Evolutionary conservation across 2,888 invertebrate genomes (phyloP).

Genomic region (Chloromyia formosa): DNA sequence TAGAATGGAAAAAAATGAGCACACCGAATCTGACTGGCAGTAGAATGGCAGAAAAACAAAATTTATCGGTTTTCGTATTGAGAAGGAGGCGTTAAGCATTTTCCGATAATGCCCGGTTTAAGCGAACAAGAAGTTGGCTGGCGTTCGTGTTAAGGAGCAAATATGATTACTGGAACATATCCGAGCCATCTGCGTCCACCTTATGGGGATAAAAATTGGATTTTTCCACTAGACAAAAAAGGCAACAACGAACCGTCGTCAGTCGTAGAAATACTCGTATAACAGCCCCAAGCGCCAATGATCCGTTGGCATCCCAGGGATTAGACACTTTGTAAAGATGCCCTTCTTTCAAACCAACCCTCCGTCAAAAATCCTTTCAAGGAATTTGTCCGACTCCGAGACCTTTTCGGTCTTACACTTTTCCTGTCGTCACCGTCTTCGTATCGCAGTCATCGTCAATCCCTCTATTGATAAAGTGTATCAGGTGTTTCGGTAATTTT

Average conservation of each 20-base stretch:
- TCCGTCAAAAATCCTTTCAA: constrained; percentile 39
- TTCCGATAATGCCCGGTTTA: constrained; percentile 49
- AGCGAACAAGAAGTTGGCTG: constrained; percentile 43
- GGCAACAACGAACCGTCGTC: constrained; percentile 22
- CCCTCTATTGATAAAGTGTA: constrained; percentile 41
- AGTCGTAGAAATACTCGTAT: constrained; percentile 17
- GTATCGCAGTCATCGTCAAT: background rate
- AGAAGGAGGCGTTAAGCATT: constrained; percentile 48
- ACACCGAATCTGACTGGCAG: constrained; percentile 14
- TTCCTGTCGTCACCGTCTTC: background rate
- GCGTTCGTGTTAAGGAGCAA: constrained; percentile 48
- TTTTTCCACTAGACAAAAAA: constrained; percentile 41
- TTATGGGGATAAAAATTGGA: constrained; percentile 46
- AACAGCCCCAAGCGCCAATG: background rate
- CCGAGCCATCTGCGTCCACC: constrained; percentile 50
- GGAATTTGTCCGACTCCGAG: too few relatives aligned
- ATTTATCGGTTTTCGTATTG: constrained; percentile 50
- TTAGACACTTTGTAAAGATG: constrained; percentile 19
- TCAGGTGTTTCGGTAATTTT: constrained; percentile 46
- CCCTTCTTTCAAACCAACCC: background rate
- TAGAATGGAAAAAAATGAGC: constrained; percentile 18
- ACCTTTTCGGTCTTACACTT: background rate
- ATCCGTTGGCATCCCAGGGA: background rate
- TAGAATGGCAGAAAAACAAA: constrained; percentile 44
- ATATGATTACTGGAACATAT: constrained; percentile 50